A percentile compares a stretch with the other conserved stretches of the same genome.
These are phyloP conservation scores for Murina feae DNA, from an alignment of 2,113 vertebrate genomes.

Conservation along the genomic window DNA sequence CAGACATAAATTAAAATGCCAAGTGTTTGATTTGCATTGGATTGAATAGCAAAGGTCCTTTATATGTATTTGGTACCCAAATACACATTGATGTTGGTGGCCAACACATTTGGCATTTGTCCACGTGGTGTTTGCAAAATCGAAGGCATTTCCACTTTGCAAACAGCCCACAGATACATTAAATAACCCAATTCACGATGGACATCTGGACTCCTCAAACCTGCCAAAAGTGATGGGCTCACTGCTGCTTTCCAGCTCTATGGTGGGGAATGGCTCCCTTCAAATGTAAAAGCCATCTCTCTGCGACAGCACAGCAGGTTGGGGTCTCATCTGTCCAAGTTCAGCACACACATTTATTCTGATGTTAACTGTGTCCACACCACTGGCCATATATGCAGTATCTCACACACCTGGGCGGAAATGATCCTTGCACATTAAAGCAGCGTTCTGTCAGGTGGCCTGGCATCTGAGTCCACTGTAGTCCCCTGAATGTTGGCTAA, in stretches of 20 bases:
- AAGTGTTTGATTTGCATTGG: constrained; percentile 53
- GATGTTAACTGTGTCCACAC: not conserved
- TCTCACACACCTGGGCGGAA: not conserved
- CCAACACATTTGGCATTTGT: constrained; percentile 64
- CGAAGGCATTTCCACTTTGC: constrained; percentile 74
- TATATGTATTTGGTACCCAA: constrained; percentile 1
- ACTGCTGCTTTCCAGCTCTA: constrained; percentile 72
- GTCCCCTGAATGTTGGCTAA: not conserved
- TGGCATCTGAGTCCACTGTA: not conserved
- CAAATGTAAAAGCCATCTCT: constrained; percentile 50
- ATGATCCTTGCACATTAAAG: not conserved
- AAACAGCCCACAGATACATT: constrained; percentile 80
- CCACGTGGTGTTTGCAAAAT: constrained; percentile 75
- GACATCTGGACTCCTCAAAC: constrained; percentile 81
- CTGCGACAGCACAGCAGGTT: not conserved
- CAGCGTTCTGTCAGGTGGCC: not conserved
- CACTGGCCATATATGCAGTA: not conserved
- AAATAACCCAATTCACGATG: constrained; percentile 79
- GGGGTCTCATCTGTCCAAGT: constrained; percentile 40
- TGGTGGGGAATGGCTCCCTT: constrained; percentile 57
- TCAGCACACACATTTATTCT: not conserved
- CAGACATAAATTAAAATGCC: constrained; percentile 49
- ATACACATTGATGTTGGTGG: constrained; percentile 13
- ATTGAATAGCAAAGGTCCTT: constrained; percentile 1
- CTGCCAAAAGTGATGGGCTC: constrained; percentile 75